Percentiles rank a stretch among this genome's conserved stretches.
phyloP scores from a whole-genome alignment of 2,797 vertebrate species.

The Aratinga solstitialis region DNA sequence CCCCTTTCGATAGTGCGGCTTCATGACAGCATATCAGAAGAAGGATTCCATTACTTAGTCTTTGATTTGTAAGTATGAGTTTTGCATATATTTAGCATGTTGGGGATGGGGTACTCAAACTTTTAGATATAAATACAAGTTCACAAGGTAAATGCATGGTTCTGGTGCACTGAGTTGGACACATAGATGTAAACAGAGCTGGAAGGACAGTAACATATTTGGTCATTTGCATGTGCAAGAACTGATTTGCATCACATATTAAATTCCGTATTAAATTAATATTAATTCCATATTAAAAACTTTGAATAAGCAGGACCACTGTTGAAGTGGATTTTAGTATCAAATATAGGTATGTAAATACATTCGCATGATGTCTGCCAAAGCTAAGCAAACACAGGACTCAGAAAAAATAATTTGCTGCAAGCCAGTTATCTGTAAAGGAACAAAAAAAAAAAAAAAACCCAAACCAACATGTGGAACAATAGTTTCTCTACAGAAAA shows the following conservation, averaged over 20 bases:
- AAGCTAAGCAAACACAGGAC: neutral
- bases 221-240: neutral
- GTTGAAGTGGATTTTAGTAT: neutral
- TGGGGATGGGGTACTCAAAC: neutral
- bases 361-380: neutral
- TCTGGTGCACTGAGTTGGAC: neutral
- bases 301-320: neutral
- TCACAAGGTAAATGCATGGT: neutral
- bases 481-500: neutral
- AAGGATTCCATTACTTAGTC: slow-evolving; percentile 98
- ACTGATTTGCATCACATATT: neutral
- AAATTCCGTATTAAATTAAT: neutral
- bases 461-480: neutral
- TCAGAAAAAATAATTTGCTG: neutral
- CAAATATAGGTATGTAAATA: neutral
- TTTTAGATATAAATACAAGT: neutral
- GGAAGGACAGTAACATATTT: neutral
- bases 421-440: neutral
- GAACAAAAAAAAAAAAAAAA: neutral
- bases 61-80: slow-evolving; percentile 97
- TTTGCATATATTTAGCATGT: neutral
- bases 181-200: neutral
- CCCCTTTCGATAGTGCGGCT: slow-evolving; percentile 86
- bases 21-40: slow-evolving; percentile 99
- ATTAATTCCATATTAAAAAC: neutral